phyloP scores from a whole-genome alignment of 2,797 vertebrate genomes.

The Enteromius mattozi region DNA sequence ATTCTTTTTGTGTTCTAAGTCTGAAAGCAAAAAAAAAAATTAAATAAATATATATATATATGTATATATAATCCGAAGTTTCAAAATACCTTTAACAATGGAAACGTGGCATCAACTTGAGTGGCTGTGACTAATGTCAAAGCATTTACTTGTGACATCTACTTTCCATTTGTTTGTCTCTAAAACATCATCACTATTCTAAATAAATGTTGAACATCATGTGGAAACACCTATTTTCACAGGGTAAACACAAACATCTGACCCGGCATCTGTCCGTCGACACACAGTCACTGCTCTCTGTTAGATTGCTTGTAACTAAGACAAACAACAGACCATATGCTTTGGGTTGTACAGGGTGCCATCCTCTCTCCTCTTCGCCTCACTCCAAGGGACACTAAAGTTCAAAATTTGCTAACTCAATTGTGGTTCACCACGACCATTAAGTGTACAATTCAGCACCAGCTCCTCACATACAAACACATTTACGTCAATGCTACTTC shows the following conservation, averaged over 20 bases:
- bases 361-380: slow-evolving; percentile 66
- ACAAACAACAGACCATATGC: slow-evolving; percentile 47
- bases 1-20: not conserved
- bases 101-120: not conserved
- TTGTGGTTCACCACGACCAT: slow-evolving; percentile 75
- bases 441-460: slow-evolving; percentile 67
- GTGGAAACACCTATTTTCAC: slow-evolving; percentile 69
- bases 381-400: slow-evolving; percentile 70
- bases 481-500: slow-evolving; percentile 52
- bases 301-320: slow-evolving; percentile 71
- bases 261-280: slow-evolving; percentile 76
- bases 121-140: slow-evolving; percentile 30
- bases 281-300: slow-evolving; percentile 72
- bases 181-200: slow-evolving; percentile 20
- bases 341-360: slow-evolving; percentile 56
- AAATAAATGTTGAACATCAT: slow-evolving; percentile 58
- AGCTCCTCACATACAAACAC: slow-evolving; percentile 62
- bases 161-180: slow-evolving; percentile 19
- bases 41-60: not conserved
- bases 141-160: slow-evolving; percentile 18
- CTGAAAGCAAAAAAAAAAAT: not conserved
- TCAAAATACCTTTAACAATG: not conserved
- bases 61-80: not conserved
- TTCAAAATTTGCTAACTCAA: slow-evolving; percentile 73
- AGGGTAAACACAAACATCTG: slow-evolving; percentile 44